Evolutionary conservation across 2,888 invertebrate genomes (phyloP), one percentile per base, ranked within the genome.

Genomic region (Byasa hedistus): DNA sequence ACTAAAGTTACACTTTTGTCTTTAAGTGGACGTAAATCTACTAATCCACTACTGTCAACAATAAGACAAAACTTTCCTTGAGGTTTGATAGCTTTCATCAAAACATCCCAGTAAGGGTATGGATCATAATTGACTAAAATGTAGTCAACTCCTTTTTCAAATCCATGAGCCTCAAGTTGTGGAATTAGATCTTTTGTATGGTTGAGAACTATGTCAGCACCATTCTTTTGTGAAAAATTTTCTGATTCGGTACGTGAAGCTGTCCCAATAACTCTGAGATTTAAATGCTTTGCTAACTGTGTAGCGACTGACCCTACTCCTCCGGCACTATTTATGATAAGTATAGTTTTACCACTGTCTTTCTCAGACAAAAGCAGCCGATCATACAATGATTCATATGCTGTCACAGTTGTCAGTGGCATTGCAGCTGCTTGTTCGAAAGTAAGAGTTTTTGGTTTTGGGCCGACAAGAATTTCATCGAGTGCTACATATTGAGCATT

Each of bases 381-480:
- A 61, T 91, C 90, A 70, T 77, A 83, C 22, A 91, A 70, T 23
- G 85, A 76, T 70, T 89, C 90, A 68, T 80, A 86, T 19, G 90
- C 89, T 5, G 90, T 89, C 3, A 86, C 79, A 15, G 86, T 67
- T 24, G 67, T 67, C 4, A 89, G 72, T 17, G 90, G 91, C 84
- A 91, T 85, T 0, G 91, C 89, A 32, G 89, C 91, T 17, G 90
- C 88, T 78, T 91, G 77, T 73, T 88, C 89, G 69, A 87, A 91
- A 1, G 85, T 77, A 23, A 89, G 75, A 23, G 76, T 82, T 61
- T 83, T 86, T 2, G 91, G 91, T 72, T 90, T 91, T 1, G 65
- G 71, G 17, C 82, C 88, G 0, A 88, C 83, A 48, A 82, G 64
- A 39, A 85, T 73, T 75, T 91, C 84, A 64, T 89, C 79, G 24